phyloP scores from a whole-genome alignment of 2,113 vertebrate species.

The Percina caprodes region DNA sequence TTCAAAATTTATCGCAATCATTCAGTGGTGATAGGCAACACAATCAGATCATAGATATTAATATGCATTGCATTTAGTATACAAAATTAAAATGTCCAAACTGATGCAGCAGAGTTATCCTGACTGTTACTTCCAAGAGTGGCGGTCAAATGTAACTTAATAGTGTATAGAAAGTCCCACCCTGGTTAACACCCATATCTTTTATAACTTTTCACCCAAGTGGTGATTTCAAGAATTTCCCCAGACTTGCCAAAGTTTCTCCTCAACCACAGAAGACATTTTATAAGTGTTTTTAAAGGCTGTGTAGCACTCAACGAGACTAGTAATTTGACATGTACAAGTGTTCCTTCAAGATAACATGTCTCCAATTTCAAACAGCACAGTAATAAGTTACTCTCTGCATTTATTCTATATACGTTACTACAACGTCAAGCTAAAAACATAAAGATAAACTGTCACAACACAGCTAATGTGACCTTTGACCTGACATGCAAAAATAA shows the following conservation, averaged over 20 bases:
- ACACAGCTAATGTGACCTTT: conserved; percentile 19
- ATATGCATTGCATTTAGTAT: not conserved
- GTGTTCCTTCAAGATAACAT: not conserved
- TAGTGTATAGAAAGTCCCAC: not conserved
- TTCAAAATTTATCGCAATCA: not conserved
- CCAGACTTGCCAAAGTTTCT: not conserved
- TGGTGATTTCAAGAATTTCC: conserved; percentile 13
- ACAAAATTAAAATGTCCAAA: not conserved
- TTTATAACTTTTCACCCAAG: not conserved
- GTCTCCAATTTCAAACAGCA: not conserved
- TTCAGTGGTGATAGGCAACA: not conserved
- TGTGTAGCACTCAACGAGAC: not conserved
- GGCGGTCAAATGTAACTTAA: not conserved
- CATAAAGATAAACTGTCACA: conserved; percentile 9
- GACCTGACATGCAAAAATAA: conserved; percentile 35
- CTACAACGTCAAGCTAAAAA: conserved; percentile 16
- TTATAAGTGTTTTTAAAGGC: not conserved
- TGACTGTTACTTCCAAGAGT: not conserved
- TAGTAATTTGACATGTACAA: not conserved
- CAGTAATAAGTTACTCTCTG: not conserved
- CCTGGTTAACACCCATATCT: conserved; percentile 2
- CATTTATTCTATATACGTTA: conserved; percentile 6
- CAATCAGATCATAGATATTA: not conserved
- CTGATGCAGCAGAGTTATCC: not conserved
- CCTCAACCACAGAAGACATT: not conserved